Conservation (phyloP, 2,888 invertebrate species). For the Caenorhabditis sp. region DNA sequence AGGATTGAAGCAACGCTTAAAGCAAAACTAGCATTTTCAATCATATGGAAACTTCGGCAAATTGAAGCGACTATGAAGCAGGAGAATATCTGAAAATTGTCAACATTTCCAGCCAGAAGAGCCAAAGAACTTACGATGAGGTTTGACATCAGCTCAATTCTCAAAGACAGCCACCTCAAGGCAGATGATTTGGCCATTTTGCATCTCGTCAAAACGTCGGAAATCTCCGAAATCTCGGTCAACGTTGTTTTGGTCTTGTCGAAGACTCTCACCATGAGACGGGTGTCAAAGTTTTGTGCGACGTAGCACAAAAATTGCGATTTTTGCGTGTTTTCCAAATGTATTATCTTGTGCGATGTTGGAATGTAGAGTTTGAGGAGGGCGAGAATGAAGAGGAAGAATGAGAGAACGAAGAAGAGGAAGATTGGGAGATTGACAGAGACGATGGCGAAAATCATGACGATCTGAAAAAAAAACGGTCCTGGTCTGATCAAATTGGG, state of each 20-base stretch:
- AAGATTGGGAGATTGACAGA: conserved; percentile 37
- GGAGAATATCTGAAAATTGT: conserved; percentile 26
- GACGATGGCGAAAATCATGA: conserved; percentile 45
- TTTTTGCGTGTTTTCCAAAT: conserved; percentile 44
- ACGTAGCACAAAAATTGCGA: conserved; percentile 30
- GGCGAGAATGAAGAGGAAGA: conserved; percentile 45
- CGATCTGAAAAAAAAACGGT: conserved; percentile 35
- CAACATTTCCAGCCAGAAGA: no score
- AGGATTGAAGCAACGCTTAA: conserved; percentile 27
- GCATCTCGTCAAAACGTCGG: conserved; percentile 50
- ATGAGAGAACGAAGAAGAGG: conserved; percentile 51
- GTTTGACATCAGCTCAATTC: conserved; percentile 94
- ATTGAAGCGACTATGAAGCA: conserved; percentile 32
- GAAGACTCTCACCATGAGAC: conserved; percentile 25
- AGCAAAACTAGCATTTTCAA: conserved; percentile 33
- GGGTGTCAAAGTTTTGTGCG: conserved; percentile 33
- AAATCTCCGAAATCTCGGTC: conserved; percentile 25
- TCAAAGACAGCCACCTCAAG: conserved; percentile 83
- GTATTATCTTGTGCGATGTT: conserved; percentile 81
- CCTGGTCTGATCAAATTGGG: no score
- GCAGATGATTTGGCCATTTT: conserved; percentile 50
- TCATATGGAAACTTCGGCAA: conserved; percentile 23
- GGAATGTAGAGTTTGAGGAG: conserved; percentile 88
- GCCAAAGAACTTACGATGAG: conserved; percentile 82
- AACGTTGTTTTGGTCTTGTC: conserved; percentile 26